These are phyloP conservation scores for Goniozus legneri DNA, from an alignment of 1,140 invertebrate genomes.

Conservation along the genomic window DNA sequence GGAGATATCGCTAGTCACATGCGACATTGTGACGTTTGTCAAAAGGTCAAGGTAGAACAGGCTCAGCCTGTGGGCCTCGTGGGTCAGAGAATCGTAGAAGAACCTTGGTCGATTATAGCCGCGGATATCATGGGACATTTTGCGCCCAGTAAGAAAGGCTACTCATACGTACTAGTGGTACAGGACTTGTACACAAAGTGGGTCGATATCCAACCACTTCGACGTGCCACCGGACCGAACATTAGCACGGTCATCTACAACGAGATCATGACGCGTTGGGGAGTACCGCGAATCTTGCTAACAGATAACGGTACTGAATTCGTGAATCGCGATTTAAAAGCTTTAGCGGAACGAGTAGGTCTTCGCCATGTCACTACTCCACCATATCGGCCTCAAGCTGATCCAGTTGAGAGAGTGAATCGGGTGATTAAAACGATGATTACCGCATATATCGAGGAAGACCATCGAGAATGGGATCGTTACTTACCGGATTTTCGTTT, in stretches of 20 bases:
- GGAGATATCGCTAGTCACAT: slow-evolving; percentile 24
- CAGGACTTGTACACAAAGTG: slow-evolving; percentile 38
- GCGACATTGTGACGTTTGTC: slow-evolving; percentile 16
- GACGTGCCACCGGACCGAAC: not conserved
- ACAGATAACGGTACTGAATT: slow-evolving; percentile 13
- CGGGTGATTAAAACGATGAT: not conserved
- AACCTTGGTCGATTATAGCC: slow-evolving; percentile 28
- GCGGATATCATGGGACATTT: slow-evolving; percentile 35
- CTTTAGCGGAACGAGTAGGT: not conserved
- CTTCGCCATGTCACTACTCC: no score
- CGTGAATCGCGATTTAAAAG: not conserved
- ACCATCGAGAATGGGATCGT: not conserved
- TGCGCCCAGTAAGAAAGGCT: slow-evolving; percentile 25
- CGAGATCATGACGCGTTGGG: not conserved
- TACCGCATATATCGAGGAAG: not conserved
- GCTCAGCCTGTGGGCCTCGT: slow-evolving; percentile 23
- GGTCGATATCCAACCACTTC: slow-evolving; percentile 10
- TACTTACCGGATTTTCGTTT: no score
- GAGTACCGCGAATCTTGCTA: not conserved
- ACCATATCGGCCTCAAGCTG: not conserved
- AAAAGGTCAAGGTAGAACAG: slow-evolving; percentile 21
- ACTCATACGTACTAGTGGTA: slow-evolving; percentile 32
- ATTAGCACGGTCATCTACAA: not conserved
- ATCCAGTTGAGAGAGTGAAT: no score
- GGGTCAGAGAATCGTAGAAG: slow-evolving; percentile 9